phyloP scores from a whole-genome alignment of 2,797 vertebrate species.

The Halcyon smyrnensis region DNA sequence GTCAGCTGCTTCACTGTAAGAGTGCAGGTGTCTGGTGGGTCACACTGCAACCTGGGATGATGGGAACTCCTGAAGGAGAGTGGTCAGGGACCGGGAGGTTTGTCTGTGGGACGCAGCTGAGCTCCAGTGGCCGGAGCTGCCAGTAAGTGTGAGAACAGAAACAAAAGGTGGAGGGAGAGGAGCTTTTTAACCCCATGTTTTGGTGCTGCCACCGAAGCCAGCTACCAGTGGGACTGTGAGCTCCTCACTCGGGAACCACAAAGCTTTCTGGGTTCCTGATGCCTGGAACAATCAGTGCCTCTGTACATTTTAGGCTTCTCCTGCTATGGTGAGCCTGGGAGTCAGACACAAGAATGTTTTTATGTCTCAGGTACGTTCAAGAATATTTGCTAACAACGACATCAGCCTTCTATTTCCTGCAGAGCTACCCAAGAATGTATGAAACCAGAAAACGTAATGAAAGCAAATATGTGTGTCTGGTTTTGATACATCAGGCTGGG shows the following conservation, averaged over 20 bases:
- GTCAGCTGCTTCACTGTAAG: neutral
- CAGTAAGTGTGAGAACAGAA: neutral
- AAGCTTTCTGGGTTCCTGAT: neutral
- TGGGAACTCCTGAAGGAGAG: neutral
- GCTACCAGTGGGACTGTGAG: neutral
- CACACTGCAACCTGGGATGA: fast-evolving
- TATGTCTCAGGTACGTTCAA: neutral
- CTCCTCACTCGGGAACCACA: neutral
- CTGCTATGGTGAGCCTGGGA: neutral
- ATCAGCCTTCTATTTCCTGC: neutral
- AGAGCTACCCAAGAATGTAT: neutral
- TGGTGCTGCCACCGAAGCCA: neutral
- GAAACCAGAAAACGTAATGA: neutral
- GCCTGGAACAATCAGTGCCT: neutral
- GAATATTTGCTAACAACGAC: neutral
- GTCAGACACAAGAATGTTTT: neutral
- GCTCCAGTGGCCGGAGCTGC: neutral
- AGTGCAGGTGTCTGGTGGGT: neutral
- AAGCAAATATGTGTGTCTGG: neutral
- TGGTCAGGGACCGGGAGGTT: neutral
- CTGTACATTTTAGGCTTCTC: neutral
- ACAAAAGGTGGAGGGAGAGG: neutral
- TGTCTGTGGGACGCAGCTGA: neutral
- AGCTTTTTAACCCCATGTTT: neutral
- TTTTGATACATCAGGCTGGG: neutral